Evolutionary conservation across 2,888 invertebrate genomes (phyloP).

Genomic region (Nomada hirtipes): DNA sequence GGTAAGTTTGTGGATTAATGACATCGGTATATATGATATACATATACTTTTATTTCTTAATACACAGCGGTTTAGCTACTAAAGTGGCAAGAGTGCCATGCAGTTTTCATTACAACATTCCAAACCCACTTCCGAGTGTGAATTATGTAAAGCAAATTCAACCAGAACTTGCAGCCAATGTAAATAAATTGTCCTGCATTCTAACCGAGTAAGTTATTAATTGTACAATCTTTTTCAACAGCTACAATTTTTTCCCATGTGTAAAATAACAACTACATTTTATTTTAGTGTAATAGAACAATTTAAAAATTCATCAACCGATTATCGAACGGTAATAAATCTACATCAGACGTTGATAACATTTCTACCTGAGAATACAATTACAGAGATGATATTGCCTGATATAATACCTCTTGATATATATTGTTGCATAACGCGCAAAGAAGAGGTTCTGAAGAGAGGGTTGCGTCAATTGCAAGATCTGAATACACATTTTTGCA

Average conservation of each 20-base stretch:
- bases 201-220: slow-evolving; percentile 72
- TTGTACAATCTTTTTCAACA: not conserved
- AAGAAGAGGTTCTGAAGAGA: slow-evolving; percentile 68
- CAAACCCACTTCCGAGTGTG: slow-evolving; percentile 59
- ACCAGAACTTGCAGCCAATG: slow-evolving; percentile 73
- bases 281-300: slow-evolving; percentile 76
- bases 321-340: slow-evolving; percentile 68
- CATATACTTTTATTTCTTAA: not conserved
- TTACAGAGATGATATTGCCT: not conserved
- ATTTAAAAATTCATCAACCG: slow-evolving; percentile 54
- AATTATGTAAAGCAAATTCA: slow-evolving; percentile 68
- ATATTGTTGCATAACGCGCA: slow-evolving; percentile 77
- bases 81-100: slow-evolving; percentile 71
- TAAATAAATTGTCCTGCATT: slow-evolving; percentile 72
- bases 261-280: not conserved
- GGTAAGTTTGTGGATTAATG: slow-evolving; percentile 63
- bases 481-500: slow-evolving; percentile 76
- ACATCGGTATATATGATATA: not conserved
- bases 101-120: slow-evolving; percentile 68
- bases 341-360: slow-evolving; percentile 73
- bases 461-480: slow-evolving; percentile 80
- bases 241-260: not conserved
- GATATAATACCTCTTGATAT: slow-evolving; percentile 75
- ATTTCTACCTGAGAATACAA: slow-evolving; percentile 69
- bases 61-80: slow-evolving; percentile 74